Conservation (phyloP, 2,888 invertebrate genomes). For the Oeneis ivallda region DNA sequence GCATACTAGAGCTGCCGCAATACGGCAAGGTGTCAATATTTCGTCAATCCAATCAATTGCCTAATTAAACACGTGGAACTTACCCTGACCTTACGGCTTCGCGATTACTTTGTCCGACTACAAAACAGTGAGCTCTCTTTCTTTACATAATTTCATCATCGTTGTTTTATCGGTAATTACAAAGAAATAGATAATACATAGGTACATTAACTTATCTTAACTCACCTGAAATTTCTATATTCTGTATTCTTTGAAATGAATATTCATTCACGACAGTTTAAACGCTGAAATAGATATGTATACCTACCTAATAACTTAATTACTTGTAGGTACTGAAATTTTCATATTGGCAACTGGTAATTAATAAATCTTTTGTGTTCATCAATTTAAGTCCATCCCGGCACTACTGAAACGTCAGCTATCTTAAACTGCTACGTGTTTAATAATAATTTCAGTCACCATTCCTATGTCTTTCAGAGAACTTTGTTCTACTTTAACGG, state of each 20-base stretch:
- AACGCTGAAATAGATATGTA: too few species aligned
- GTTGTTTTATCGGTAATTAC: neutral
- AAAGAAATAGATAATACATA: neutral
- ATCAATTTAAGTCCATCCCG: neutral
- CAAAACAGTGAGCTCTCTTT: neutral
- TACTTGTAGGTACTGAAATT: neutral
- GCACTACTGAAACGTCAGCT: neutral
- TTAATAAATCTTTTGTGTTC: neutral
- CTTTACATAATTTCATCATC: neutral
- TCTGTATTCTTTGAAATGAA: too few species aligned
- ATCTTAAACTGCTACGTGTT: neutral
- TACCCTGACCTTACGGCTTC: constrained; percentile 64
- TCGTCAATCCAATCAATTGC: constrained; percentile 33
- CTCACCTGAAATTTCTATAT: too few species aligned
- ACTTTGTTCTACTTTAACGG: neutral
- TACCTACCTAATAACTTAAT: too few species aligned
- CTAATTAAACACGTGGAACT: constrained; percentile 23
- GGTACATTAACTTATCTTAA: too few species aligned
- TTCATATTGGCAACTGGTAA: neutral
- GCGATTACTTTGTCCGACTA: neutral
- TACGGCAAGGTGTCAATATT: constrained; percentile 49
- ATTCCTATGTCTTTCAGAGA: neutral
- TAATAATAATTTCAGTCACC: neutral
- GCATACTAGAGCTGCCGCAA: constrained; percentile 52
- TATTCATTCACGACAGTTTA: too few species aligned